phyloP scores from a whole-genome alignment of 1,140 invertebrate genomes.

The Polypedilum pembai region DNA sequence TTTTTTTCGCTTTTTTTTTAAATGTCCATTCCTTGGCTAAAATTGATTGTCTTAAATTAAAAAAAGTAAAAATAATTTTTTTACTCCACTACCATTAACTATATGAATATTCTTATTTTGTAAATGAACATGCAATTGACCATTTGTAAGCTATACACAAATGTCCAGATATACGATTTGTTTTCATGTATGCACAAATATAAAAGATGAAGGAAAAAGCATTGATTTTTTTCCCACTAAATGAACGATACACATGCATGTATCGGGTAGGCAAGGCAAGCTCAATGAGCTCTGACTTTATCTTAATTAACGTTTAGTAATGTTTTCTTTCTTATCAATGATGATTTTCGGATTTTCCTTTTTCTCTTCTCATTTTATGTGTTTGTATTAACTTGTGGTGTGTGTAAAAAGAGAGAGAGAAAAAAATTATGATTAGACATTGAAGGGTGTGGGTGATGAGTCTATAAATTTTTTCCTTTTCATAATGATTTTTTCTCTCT shows the following conservation, averaged over 20 bases:
- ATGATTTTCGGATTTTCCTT: constrained; percentile 18
- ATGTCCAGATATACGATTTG: no score
- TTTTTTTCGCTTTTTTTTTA: no score
- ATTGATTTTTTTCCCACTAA: no score
- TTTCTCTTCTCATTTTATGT: not conserved
- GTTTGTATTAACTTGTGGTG: not conserved
- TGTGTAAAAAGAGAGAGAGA: not conserved
- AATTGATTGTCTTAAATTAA: no score
- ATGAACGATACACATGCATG: not conserved
- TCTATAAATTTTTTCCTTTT: constrained; percentile 14
- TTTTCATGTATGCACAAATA: no score
- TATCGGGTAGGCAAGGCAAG: not conserved
- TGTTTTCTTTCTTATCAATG: constrained; percentile 1
- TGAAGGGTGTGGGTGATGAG: constrained; percentile 1
- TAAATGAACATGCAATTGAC: no score
- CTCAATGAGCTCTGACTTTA: not conserved
- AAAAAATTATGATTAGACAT: not conserved
- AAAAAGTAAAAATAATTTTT: no score
- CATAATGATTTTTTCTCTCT: not conserved
- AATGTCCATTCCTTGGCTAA: no score
- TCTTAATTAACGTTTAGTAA: constrained; percentile 14
- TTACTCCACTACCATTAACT: no score
- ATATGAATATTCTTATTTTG: no score
- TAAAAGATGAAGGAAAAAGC: no score
- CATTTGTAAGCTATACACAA: no score